Conservation (phyloP, 2,797 vertebrate genomes). For the Agapornis canus region DNA sequence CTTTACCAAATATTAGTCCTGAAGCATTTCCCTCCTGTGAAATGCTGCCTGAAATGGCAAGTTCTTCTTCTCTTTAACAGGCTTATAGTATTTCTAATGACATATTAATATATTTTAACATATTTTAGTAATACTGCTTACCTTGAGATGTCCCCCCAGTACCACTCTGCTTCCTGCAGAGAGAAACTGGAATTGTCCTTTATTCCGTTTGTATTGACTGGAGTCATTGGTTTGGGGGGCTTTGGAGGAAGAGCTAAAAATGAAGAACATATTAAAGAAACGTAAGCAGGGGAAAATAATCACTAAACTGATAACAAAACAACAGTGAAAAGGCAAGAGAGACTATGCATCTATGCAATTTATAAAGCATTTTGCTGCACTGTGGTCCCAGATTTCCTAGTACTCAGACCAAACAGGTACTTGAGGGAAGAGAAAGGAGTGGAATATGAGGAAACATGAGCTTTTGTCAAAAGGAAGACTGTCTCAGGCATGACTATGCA, state of each 20-base stretch:
- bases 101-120: not conserved
- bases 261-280: slow-evolving; percentile 38
- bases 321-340: not conserved
- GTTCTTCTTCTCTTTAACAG: not conserved
- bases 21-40: not conserved
- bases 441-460: not conserved
- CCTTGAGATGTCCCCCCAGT: slow-evolving; percentile 99
- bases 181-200: slow-evolving; percentile 83
- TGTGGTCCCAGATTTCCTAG: not conserved
- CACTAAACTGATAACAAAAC: not conserved
- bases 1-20: not conserved
- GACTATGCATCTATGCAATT: not conserved
- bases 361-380: not conserved
- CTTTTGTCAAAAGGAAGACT: slow-evolving; percentile 15
- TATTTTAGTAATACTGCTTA: slow-evolving; percentile 67
- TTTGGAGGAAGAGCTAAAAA: slow-evolving; percentile 94
- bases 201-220: slow-evolving; percentile 79
- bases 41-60: not conserved
- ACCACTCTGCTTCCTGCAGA: slow-evolving; percentile 96
- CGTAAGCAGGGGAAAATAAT: not conserved
- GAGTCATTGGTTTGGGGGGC: slow-evolving; percentile 87
- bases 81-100: not conserved
- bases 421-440: not conserved
- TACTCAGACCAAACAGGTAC: not conserved
- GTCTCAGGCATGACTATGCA: not conserved